A percentile compares a stretch with the other conserved stretches of the same genome.
phyloP scores from a whole-genome alignment of 2,113 vertebrate species.

The Xenus cinereus region DNA sequence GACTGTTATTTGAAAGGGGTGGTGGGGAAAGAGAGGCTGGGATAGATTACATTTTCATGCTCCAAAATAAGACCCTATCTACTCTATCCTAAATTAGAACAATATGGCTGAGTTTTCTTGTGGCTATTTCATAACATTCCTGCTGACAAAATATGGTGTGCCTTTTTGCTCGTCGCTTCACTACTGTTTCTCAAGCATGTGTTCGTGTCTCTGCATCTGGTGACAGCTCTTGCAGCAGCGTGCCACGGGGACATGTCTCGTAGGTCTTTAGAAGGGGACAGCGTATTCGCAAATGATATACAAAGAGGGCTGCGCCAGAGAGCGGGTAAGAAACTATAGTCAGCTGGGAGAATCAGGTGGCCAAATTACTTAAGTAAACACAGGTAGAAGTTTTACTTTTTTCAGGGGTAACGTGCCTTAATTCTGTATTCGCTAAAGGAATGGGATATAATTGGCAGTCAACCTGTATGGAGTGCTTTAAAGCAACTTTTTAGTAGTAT shows the following conservation, averaged over 20 bases:
- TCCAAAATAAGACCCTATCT: slow-evolving; percentile 24
- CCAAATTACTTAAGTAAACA: neutral
- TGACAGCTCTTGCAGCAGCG: neutral
- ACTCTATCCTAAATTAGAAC: slow-evolving; percentile 16
- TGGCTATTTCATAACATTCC: slow-evolving; percentile 32
- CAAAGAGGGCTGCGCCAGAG: neutral
- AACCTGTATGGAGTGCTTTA: neutral
- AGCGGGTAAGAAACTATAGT: neutral
- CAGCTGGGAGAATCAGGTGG: neutral
- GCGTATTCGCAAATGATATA: rapidly evolving
- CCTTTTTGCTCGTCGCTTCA: neutral
- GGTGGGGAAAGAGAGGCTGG: neutral
- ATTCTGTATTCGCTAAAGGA: neutral
- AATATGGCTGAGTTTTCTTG: slow-evolving; percentile 27
- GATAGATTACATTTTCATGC: neutral
- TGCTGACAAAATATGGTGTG: slow-evolving; percentile 9
- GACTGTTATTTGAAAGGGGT: neutral
- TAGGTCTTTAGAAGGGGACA: neutral
- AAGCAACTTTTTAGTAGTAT: neutral
- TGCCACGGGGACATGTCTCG: rapidly evolving
- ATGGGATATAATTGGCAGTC: neutral
- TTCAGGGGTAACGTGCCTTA: neutral
- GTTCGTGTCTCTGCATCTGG: neutral
- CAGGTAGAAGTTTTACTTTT: neutral
- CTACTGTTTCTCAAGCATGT: slow-evolving; percentile 13